Evolutionary conservation across 2,797 vertebrate species (phyloP).

Genomic region (Pelochelys cantorii): DNA sequence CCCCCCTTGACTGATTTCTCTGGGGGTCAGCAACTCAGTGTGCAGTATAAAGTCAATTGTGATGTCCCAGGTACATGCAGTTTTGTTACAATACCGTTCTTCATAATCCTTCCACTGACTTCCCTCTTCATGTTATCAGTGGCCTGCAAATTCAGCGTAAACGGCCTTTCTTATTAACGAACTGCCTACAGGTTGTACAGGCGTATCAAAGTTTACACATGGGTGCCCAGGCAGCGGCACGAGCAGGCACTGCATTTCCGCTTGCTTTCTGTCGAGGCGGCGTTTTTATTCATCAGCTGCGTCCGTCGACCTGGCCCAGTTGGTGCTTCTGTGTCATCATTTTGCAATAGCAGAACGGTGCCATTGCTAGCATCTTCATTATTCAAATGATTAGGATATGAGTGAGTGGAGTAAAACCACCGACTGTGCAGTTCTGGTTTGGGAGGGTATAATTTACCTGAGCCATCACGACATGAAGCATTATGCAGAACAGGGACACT

Average conservation of each 20-base stretch:
- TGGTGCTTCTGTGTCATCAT: slow-evolving; percentile 18
- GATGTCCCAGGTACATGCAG: not conserved
- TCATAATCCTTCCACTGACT: fast-evolving
- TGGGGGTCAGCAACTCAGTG: not conserved
- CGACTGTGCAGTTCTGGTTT: not conserved
- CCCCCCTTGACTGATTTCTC: too few relatives aligned
- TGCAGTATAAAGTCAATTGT: not conserved
- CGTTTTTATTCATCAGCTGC: not conserved
- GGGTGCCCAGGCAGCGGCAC: not conserved
- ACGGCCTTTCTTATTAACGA: fast-evolving
- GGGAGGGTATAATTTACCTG: not conserved
- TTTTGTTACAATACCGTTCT: not conserved
- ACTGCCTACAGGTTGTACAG: not conserved
- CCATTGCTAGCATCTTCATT: slow-evolving; percentile 9
- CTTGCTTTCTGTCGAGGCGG: fast-evolving
- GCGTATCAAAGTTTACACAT: not conserved
- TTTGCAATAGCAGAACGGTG: not conserved
- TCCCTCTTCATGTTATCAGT: fast-evolving
- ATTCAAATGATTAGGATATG: not conserved
- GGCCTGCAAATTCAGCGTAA: not conserved
- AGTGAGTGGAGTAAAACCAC: not conserved
- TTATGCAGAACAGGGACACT: not conserved
- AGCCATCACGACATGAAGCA: not conserved
- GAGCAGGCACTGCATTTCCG: not conserved
- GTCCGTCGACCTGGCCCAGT: not conserved